phyloP scores from a whole-genome alignment of 1,140 invertebrate genomes.

The Diuraphis noxia region DNA sequence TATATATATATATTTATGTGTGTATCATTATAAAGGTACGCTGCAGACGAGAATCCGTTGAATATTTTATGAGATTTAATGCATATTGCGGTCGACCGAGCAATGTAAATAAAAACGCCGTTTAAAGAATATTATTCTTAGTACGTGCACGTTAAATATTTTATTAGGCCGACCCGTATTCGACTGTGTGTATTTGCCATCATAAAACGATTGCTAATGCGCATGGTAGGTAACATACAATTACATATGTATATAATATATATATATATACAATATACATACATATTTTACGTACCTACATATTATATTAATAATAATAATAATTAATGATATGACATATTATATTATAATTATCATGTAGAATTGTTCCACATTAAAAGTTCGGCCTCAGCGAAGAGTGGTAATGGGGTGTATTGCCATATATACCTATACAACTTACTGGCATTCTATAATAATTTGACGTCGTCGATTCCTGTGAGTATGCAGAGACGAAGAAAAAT shows the following conservation, averaged over 20 bases:
- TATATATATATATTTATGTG: background rate
- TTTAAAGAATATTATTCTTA: background rate
- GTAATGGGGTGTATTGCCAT: background rate
- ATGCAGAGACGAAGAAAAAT: too few relatives aligned
- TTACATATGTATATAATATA: background rate
- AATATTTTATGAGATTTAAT: constrained; percentile 32
- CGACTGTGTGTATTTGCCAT: background rate
- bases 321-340: too few relatives aligned
- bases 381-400: background rate
- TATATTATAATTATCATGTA: background rate
- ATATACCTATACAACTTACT: background rate
- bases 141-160: background rate
- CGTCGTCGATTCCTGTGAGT: background rate
- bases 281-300: too few relatives aligned
- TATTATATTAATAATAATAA: too few relatives aligned
- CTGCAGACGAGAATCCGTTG: background rate
- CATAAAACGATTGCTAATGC: background rate
- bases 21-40: background rate
- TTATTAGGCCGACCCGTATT: background rate
- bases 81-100: background rate
- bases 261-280: background rate
- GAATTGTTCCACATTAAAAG: background rate
- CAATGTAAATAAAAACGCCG: background rate
- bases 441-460: background rate
- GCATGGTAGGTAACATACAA: background rate